Conservation (phyloP, 2,888 invertebrate genomes). For the Cantharis rufa region DNA sequence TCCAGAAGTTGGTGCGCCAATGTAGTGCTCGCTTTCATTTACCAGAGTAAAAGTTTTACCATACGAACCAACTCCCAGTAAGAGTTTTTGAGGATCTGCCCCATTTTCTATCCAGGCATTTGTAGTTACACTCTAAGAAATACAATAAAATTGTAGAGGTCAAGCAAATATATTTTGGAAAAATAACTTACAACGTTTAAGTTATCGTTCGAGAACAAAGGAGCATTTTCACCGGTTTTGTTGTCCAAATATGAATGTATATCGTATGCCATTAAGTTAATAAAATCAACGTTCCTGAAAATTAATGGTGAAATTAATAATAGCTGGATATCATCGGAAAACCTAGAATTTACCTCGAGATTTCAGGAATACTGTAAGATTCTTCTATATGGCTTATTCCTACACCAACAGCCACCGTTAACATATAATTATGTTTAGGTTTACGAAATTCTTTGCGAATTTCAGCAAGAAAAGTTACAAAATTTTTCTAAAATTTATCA, state of each 20-base stretch:
- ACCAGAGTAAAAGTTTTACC: slow-evolving; percentile 33
- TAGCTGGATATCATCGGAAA: too few species aligned
- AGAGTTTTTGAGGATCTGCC: slow-evolving; percentile 27
- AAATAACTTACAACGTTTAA: slow-evolving; percentile 12
- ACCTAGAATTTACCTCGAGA: slow-evolving; percentile 11
- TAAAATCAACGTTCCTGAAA: slow-evolving; percentile 13
- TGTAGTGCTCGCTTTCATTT: slow-evolving; percentile 15
- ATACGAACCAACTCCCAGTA: slow-evolving; percentile 37
- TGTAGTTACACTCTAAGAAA: slow-evolving; percentile 8
- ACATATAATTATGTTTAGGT: slow-evolving; percentile 12
- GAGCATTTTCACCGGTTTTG: slow-evolving; percentile 16
- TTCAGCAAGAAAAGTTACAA: slow-evolving; percentile 8
- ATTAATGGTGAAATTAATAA: neutral
- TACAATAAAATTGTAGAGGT: neutral
- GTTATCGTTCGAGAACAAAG: slow-evolving; percentile 11
- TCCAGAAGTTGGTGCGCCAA: slow-evolving; percentile 31
- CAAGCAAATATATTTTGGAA: neutral
- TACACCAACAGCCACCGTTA: slow-evolving; percentile 16
- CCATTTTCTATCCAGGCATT: slow-evolving; percentile 19
- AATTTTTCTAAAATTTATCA: slow-evolving; percentile 6
- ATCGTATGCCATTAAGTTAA: slow-evolving; percentile 23
- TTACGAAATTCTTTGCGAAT: slow-evolving; percentile 11
- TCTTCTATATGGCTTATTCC: slow-evolving; percentile 1
- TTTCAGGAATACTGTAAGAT: slow-evolving; percentile 9
- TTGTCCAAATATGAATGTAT: slow-evolving; percentile 14